These are phyloP conservation scores for Labia minor DNA, from an alignment of 2,888 invertebrate genomes.

Conservation along the genomic window DNA sequence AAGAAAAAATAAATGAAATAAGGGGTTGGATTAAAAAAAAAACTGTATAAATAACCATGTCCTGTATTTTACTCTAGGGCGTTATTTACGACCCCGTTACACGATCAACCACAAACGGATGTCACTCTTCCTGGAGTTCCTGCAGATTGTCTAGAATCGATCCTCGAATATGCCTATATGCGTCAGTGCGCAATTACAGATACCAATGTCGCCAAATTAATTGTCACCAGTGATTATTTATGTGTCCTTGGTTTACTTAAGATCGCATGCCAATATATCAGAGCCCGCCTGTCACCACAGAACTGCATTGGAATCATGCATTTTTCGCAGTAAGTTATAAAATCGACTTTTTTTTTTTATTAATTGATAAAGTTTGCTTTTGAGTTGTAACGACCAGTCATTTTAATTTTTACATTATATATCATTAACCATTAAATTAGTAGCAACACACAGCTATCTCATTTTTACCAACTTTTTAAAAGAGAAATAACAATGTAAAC, in stretches of 20 bases:
- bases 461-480: too few species aligned
- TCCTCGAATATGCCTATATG: conserved; percentile 78
- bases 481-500: too few species aligned
- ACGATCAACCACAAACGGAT: conserved; percentile 54
- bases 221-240: conserved; percentile 80
- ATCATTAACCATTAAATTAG: too few species aligned
- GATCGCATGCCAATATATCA: conserved; percentile 67
- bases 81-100: conserved; percentile 69
- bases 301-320: conserved; percentile 77
- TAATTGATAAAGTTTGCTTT: conserved; percentile 49
- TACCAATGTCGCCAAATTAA: conserved; percentile 67
- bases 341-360: conserved; percentile 20
- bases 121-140: conserved; percentile 67
- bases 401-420: too few species aligned
- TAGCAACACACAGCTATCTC: too few species aligned
- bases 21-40: not conserved
- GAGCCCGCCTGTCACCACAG: conserved; percentile 53
- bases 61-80: conserved; percentile 42
- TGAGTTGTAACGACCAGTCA: too few species aligned
- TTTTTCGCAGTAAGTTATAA: conserved; percentile 55
- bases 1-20: not conserved
- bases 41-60: not conserved
- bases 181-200: conserved; percentile 62
- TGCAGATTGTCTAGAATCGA: conserved; percentile 60
- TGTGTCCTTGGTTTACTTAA: conserved; percentile 71